Evolutionary conservation across 1,140 invertebrate genomes (phyloP), one percentile per base, ranked within the genome.

Genomic region (Eriosoma lanigerum): DNA sequence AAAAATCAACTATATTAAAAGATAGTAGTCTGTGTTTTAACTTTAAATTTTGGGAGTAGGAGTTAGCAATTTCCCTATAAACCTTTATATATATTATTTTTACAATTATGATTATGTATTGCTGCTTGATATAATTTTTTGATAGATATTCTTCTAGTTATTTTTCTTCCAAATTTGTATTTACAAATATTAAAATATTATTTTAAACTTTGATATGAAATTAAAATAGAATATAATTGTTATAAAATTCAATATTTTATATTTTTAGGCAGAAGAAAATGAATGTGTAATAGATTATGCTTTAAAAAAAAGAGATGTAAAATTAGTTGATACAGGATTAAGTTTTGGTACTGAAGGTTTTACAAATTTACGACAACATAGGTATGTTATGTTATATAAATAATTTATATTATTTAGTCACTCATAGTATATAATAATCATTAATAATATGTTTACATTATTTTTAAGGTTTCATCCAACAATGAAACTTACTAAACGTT

Each of bases 261-360:
- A 82, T 60, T 84, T 87, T 48, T 81, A 90, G 86, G 94, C 96
- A 0, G 98, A 99, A 87, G 98, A 99, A 88, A 99, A 99, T 88
- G 98, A 99, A 88, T 93, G 92, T 87, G 95, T 99, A 0, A 91
- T 99, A 54, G 93, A 99, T 86, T 99, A 96, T 88, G 97, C 95
- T 8, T 86, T 99, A 50, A 97, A 94, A 83, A 97, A 96, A 85
- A 88, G 98, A 76, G 91, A 94, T 85, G 96, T 99, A 0, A 97
- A 98, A 87, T 86, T 99, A 48, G 93, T 99, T 5, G 90, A 94
- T 1, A 97, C 96, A 72, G 96, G 95, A 3, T 86, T 99, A 60
- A 94, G 97, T 85, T 97, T 99, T 89, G 98, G 98, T 21, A 92
- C 92, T 44, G 94, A 98, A 86, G 98, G 98, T 54, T 98, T 98